Conservation (phyloP, 2,888 invertebrate genomes). For the Galerucella calmariensis region DNA sequence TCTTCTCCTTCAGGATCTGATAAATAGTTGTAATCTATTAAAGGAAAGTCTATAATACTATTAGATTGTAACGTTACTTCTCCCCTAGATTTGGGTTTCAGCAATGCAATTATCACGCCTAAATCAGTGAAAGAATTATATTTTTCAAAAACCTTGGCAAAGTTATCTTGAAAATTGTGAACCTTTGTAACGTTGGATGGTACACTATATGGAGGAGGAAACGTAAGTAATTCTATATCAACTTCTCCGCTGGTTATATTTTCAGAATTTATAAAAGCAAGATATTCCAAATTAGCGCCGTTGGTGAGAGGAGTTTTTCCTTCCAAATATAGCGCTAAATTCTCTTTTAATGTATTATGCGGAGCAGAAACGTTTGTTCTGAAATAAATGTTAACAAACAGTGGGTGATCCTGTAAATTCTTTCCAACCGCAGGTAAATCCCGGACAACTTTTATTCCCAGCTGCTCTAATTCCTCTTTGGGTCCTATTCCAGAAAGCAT, state of each 20-base stretch:
- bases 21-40: slow-evolving; percentile 53
- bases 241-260: slow-evolving; percentile 41
- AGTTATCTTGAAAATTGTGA: slow-evolving; percentile 21
- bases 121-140: slow-evolving; percentile 39
- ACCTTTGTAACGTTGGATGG: background rate
- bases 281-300: slow-evolving; percentile 17
- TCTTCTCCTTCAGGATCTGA: slow-evolving; percentile 64
- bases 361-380: slow-evolving; percentile 20
- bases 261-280: slow-evolving; percentile 32
- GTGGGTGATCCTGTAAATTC: slow-evolving; percentile 81
- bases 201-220: slow-evolving; percentile 65
- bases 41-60: slow-evolving; percentile 54
- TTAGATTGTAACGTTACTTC: slow-evolving; percentile 51
- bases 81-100: slow-evolving; percentile 56
- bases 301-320: slow-evolving; percentile 26
- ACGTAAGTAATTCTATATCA: slow-evolving; percentile 48
- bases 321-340: slow-evolving; percentile 19
- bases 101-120: slow-evolving; percentile 43
- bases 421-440: slow-evolving; percentile 78
- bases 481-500: slow-evolving; percentile 89
- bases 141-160: background rate
- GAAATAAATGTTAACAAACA: slow-evolving; percentile 23
- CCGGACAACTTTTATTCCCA: slow-evolving; percentile 72
- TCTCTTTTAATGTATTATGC: slow-evolving; percentile 14
- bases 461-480: slow-evolving; percentile 68